Evolutionary conservation across 2,888 invertebrate species (phyloP), one percentile per base, ranked within the genome.

Genomic region (Acrobasis repandana): DNA sequence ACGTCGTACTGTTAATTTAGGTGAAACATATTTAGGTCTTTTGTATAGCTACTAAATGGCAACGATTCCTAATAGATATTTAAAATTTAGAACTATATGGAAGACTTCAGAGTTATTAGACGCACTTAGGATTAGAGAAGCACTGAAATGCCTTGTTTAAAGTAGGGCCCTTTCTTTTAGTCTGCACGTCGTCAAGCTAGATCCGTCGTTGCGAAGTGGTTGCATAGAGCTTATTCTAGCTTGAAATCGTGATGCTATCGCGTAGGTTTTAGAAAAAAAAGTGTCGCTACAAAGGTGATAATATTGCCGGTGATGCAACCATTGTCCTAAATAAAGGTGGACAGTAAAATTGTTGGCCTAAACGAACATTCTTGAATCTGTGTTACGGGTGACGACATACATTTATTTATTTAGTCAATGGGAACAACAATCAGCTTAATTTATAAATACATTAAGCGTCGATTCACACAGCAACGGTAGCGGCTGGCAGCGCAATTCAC

Each of bases 71-170:
- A 14, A 14, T 43, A n/a, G n/a, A 43, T 43, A 43, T 14, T 11
- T 38, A 38, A 14, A 43, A n/a, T 14, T 43, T 43, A 43, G 43
- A 14, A 43, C 43, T 43, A 43, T n/a, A 14, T 14, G 43, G n/a
- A 43, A 43, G 11, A 43, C n/a, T 51, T 33, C 11, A 51, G 8
- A 36, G n/a, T 50, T 36, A 36, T 14, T 28, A 50, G 52, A 16
- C 15, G 52, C 52, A 52, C 52, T 36, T 52, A 52, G 52, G 15
- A 15, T 16, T 52, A 52, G 52, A 15, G 14, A 15, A 52, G 52
- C 52, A 52, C 52, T 52, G 52, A 36, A 52, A 52, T 52, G 52
- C 52, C 52, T 52, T 52, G 16, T 50, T 33, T 15, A 36, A 36
- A 50, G 28, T 50, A 15, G 52, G 34, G 1, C 11, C n/a, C 14